Percentiles rank a stretch among this genome's conserved stretches.
Conservation (phyloP, 2,797 vertebrate genomes). For the Vultur gryphus region DNA sequence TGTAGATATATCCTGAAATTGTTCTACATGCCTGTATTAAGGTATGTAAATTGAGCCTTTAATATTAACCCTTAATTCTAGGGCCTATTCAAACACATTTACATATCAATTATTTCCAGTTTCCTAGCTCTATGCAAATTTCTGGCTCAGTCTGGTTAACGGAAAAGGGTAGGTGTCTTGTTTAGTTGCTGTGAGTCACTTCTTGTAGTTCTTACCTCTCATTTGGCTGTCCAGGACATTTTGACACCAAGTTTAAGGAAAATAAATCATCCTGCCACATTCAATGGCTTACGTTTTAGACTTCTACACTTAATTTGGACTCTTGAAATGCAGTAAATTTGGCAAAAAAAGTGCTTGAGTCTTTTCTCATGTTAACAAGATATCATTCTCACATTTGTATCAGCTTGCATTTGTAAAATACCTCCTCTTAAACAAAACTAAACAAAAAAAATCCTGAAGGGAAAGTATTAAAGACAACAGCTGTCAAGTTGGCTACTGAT, state of each 20-base stretch:
- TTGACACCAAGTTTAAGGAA: background rate
- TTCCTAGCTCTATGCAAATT: background rate
- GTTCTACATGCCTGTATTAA: background rate
- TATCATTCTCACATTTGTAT: background rate
- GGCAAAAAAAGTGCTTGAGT: background rate
- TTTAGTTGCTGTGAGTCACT: background rate
- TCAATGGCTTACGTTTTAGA: background rate
- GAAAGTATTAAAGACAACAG: background rate
- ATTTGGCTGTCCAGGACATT: background rate
- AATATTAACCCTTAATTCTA: background rate
- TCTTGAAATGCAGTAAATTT: background rate
- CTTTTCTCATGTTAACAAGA: background rate
- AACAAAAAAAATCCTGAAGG: background rate
- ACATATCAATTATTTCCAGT: background rate
- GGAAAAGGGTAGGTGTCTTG: background rate
- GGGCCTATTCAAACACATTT: background rate
- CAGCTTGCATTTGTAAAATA: background rate
- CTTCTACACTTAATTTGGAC: background rate
- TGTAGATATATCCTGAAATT: background rate
- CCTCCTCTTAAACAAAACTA: background rate
- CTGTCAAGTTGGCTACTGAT: background rate
- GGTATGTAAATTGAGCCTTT: background rate
- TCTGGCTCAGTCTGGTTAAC: background rate
- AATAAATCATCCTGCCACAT: background rate
- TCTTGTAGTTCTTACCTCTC: background rate